Conservation (phyloP, 2,797 vertebrate species). For the Aulostomus chinensis region DNA sequence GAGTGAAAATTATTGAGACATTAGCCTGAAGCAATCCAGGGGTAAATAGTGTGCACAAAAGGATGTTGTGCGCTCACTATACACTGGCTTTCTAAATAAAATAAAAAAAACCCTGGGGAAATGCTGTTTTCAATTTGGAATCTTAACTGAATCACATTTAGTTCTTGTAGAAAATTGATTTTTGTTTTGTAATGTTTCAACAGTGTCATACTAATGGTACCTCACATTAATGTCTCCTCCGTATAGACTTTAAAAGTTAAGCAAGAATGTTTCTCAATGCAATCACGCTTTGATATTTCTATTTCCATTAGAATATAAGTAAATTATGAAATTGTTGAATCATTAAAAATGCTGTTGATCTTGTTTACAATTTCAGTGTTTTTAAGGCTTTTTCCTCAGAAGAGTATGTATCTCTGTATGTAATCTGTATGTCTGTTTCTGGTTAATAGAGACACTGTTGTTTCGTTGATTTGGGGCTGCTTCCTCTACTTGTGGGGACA, state of each 20-base stretch:
- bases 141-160: slow-evolving; percentile 79
- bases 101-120: slow-evolving; percentile 75
- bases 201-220: slow-evolving; percentile 50
- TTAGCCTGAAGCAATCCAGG: slow-evolving; percentile 99
- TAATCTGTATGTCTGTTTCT: slow-evolving; percentile 15
- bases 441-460: slow-evolving; percentile 54
- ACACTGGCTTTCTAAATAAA: slow-evolving; percentile 81
- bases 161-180: slow-evolving; percentile 72
- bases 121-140: slow-evolving; percentile 80
- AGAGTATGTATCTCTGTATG: slow-evolving; percentile 15
- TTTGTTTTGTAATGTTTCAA: slow-evolving; percentile 67
- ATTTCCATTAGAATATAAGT: neutral
- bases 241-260: slow-evolving; percentile 34
- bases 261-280: slow-evolving; percentile 5
- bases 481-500: slow-evolving; percentile 47
- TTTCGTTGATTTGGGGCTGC: slow-evolving; percentile 41
- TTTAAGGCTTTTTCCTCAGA: neutral
- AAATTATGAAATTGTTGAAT: slow-evolving; percentile 1
- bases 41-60: slow-evolving; percentile 99
- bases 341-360: neutral
- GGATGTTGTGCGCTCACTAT: slow-evolving; percentile 82
- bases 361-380: neutral
- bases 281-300: neutral
- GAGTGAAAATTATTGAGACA: slow-evolving; percentile 99
- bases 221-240: slow-evolving; percentile 31